phyloP scores from a whole-genome alignment of 2,888 invertebrate species.

The Erannis defoliaria region DNA sequence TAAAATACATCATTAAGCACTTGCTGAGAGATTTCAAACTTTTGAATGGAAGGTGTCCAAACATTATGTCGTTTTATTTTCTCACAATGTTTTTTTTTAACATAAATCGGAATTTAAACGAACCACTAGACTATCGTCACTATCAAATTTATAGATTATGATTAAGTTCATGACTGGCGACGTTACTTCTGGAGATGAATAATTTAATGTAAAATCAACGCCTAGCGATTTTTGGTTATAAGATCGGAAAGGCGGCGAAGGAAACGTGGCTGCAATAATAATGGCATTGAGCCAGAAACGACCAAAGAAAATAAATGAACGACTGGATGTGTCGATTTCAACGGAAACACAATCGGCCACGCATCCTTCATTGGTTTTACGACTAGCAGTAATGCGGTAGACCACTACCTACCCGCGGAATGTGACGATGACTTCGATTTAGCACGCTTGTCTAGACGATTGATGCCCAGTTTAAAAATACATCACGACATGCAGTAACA shows the following conservation, averaged over 20 bases:
- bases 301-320: conserved; percentile 20
- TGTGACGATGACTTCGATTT: conserved; percentile 5
- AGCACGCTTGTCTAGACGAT: conserved; percentile 6
- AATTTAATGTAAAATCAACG: background rate
- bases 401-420: conserved; percentile 15
- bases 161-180: background rate
- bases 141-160: background rate
- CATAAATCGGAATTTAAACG: no score
- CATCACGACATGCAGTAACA: background rate
- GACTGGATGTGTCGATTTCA: conserved; percentile 13
- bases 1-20: background rate
- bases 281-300: conserved; percentile 24
- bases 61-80: background rate
- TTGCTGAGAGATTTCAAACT: background rate
- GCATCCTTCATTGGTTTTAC: conserved; percentile 18
- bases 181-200: conserved; percentile 5
- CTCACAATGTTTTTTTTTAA: no score
- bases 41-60: background rate
- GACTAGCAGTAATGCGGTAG: conserved; percentile 18
- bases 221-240: background rate
- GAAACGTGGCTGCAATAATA: conserved; percentile 21
- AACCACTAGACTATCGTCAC: background rate
- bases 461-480: conserved; percentile 11
- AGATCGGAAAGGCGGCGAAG: conserved; percentile 5
- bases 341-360: conserved; percentile 14